A percentile compares a stretch with the other conserved stretches of the same genome.
Evolutionary conservation across 2,113 vertebrate genomes (phyloP).

Genomic region (Colius striatus): DNA sequence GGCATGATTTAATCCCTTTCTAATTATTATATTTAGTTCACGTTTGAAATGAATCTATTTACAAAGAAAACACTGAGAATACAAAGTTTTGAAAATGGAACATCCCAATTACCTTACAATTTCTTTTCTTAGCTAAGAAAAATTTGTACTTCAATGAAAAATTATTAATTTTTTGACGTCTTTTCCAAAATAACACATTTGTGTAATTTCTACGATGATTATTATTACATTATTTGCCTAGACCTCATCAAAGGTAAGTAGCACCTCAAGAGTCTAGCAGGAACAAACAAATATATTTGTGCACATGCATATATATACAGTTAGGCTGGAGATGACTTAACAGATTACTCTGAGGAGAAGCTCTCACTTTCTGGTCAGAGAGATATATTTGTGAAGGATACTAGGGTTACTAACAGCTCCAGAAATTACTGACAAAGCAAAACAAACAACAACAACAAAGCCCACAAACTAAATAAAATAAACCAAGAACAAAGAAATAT

Average conservation of each 20-base stretch:
- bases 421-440: not conserved
- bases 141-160: not conserved
- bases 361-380: not conserved
- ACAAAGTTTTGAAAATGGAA: not conserved
- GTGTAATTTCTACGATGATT: not conserved
- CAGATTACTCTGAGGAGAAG: not conserved
- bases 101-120: not conserved
- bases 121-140: not conserved
- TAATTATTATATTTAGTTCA: not conserved
- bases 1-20: not conserved
- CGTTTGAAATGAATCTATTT: not conserved
- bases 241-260: not conserved
- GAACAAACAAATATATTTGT: not conserved
- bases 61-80: not conserved
- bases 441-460: not conserved
- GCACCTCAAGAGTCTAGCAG: not conserved
- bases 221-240: not conserved
- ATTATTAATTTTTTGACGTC: fast-evolving
- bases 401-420: not conserved
- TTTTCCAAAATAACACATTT: not conserved
- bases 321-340: not conserved
- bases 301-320: not conserved
- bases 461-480: not conserved
- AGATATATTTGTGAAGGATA: not conserved
- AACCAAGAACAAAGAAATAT: not conserved